Base-by-base conservation (phyloP, 2,888 invertebrate species). In the Acanthopleura granulata region DNA sequence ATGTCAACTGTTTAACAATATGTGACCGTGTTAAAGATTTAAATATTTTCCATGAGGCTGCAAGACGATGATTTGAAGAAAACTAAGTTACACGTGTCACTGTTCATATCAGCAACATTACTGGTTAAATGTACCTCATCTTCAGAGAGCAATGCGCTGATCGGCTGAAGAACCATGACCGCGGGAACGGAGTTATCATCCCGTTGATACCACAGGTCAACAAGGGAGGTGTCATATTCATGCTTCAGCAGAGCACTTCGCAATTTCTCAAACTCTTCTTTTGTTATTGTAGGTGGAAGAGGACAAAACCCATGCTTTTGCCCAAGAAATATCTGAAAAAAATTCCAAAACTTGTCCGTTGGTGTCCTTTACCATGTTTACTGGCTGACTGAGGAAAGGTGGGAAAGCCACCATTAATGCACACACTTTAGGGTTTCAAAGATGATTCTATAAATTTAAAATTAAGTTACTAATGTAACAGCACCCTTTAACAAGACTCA, bases 251-350 rank as follows among this genome's bases (percentile, higher is more conserved):
- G 77, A 0, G 81, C 81, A 0, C 72, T 72, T n/a, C 78, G 62
- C 29, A 90, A 75, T n/a, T 78, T 77, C 49, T 87, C 85, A 79
- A 85, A 88, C 73, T 86, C 86, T 0, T 79, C 72, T 40, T 80
- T 79, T 12, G 76, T 69, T 18, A 90, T 86, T 22, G 78, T 79
- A 9, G 83, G 76, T 0, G 89, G 89, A 57, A 88, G 80, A 1
- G 82, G 83, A 27, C 84, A 78, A 30, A 78, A 80, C 16, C 89
- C 89, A 79, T 90, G 89, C 74, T 87, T 87, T 79, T 89, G 86
- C 18, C 90, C 89, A 30, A 89, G 72, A 30, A 90, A 81, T 1
- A 83, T 81, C 90, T 89, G 76, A 22, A 72, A 78, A 27, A 12
- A 62, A 16, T 30, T 30, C 40, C 40, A 57, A 51, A 51, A 51